Evolutionary conservation across 2,113 vertebrate species (phyloP).

Genomic region (Ameiurus melas): DNA sequence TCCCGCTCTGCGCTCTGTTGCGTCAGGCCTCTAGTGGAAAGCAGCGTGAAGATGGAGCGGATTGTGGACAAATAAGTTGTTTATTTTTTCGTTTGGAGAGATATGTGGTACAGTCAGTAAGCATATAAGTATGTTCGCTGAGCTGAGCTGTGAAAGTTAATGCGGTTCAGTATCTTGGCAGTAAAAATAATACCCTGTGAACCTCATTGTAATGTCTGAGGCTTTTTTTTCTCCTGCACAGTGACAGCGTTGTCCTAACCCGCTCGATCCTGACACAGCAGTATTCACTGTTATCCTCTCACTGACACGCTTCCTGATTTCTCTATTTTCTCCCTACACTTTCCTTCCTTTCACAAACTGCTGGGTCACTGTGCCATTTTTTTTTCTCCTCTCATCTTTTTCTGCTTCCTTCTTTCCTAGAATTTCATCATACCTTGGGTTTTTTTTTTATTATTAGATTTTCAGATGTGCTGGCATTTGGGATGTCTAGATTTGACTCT

Average conservation of each 20-base stretch:
- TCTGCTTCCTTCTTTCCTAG: slow-evolving; percentile 40
- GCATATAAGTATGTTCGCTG: neutral
- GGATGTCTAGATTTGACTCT: slow-evolving; percentile 39
- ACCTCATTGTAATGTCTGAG: neutral
- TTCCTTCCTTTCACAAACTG: slow-evolving; percentile 29
- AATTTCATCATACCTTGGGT: slow-evolving; percentile 49
- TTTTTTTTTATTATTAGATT: slow-evolving; percentile 20
- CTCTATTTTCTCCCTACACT: neutral
- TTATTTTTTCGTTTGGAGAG: neutral
- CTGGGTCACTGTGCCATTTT: slow-evolving; percentile 40
- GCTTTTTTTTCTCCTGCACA: neutral
- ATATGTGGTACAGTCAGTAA: neutral
- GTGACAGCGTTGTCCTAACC: neutral
- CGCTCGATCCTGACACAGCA: slow-evolving; percentile 11
- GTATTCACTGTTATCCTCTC: neutral
- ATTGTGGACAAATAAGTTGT: neutral
- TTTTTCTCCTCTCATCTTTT: slow-evolving; percentile 15
- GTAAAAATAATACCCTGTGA: neutral
- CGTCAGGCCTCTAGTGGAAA: too few relatives aligned
- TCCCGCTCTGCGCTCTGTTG: too few relatives aligned
- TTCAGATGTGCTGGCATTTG: slow-evolving; percentile 48
- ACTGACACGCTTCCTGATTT: slow-evolving; percentile 12
- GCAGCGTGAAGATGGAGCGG: too few relatives aligned
- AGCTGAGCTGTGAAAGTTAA: neutral
- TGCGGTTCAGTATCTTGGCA: neutral